Conservation (phyloP, 2,888 invertebrate species). For the Muschampia plurimacula region DNA sequence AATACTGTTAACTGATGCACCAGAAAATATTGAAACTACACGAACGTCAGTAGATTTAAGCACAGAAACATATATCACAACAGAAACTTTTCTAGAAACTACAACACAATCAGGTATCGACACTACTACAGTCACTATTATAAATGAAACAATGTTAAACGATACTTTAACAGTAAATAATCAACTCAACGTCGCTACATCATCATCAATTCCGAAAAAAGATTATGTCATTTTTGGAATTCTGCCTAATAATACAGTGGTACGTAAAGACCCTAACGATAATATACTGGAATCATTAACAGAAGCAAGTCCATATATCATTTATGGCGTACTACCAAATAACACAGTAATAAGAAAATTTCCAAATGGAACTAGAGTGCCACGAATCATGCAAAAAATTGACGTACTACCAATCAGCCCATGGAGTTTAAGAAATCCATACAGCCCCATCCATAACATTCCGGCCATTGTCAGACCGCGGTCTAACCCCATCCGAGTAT, state of each 20-base stretch:
- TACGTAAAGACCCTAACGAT: conserved; percentile 90
- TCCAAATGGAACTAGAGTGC: conserved; percentile 92
- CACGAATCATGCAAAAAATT: conserved; percentile 87
- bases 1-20: conserved; percentile 48
- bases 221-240: conserved; percentile 92
- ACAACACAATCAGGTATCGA: conserved; percentile 55
- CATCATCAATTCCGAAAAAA: conserved; percentile 81
- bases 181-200: conserved; percentile 56
- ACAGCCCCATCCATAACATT: conserved; percentile 86
- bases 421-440: conserved; percentile 86
- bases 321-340: conserved; percentile 91
- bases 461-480: conserved; percentile 85
- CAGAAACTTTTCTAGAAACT: conserved; percentile 53
- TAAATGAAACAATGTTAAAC: conserved; percentile 55
- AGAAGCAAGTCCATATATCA: conserved; percentile 89
- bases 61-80: conserved; percentile 48
- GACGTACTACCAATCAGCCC: conserved; percentile 87
- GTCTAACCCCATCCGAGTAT: conserved; percentile 87
- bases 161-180: conserved; percentile 54
- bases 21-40: conserved; percentile 51
- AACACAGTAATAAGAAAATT: conserved; percentile 92
- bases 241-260: conserved; percentile 91
- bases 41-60: conserved; percentile 49
- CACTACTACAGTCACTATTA: conserved; percentile 49
- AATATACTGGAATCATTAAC: conserved; percentile 88